These are phyloP conservation scores for Nymphalis io DNA, from an alignment of 1,140 invertebrate genomes.

Conservation along the genomic window DNA sequence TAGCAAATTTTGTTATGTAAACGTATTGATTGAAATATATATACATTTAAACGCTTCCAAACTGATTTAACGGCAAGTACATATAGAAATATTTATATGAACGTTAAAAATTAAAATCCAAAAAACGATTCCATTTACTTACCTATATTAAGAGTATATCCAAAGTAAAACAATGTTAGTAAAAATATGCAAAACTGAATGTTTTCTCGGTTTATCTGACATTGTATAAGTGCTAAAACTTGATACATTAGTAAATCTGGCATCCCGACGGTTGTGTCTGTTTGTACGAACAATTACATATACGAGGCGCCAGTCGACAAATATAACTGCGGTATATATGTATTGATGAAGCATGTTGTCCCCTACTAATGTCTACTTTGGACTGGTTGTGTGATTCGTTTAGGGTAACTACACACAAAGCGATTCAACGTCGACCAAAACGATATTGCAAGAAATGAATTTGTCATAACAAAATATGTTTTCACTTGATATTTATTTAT, in stretches of 20 bases:
- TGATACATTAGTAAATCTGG: constrained; percentile 76
- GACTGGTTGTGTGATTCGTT: constrained; percentile 21
- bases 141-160: background rate
- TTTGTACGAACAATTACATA: constrained; percentile 75
- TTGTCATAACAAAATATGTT: background rate
- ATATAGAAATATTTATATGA: background rate
- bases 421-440: background rate
- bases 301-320: constrained; percentile 73
- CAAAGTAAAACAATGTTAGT: constrained; percentile 11
- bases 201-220: constrained; percentile 48
- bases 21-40: too few relatives aligned
- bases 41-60: too few relatives aligned
- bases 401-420: constrained; percentile 13
- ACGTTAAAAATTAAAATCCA: background rate
- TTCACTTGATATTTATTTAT: background rate
- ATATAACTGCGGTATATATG: constrained; percentile 57
- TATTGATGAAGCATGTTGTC: constrained; percentile 45
- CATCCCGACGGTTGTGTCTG: constrained; percentile 56
- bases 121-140: background rate
- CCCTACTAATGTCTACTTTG: constrained; percentile 34
- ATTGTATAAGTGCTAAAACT: constrained; percentile 72
- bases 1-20: too few relatives aligned
- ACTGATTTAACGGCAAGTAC: too few relatives aligned
- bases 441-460: background rate
- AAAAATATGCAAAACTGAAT: constrained; percentile 25